phyloP scores from a whole-genome alignment of 2,113 vertebrate species.

The Rhynchomys soricoides region DNA sequence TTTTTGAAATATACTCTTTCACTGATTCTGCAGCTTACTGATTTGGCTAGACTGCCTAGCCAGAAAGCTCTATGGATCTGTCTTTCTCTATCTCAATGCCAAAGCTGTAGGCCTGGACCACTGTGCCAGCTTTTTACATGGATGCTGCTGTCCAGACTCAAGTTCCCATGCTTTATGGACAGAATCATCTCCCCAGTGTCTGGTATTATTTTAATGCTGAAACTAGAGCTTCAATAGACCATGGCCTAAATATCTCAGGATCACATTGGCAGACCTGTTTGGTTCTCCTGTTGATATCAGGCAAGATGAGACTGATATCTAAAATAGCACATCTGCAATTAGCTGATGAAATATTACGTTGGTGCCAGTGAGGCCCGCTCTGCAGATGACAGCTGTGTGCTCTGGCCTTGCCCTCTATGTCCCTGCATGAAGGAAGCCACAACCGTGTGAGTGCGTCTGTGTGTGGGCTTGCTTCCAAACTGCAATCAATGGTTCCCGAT shows the following conservation, averaged over 20 bases:
- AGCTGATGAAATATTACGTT: slow-evolving; percentile 81
- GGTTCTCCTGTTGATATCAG: not conserved
- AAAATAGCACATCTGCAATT: slow-evolving; percentile 73
- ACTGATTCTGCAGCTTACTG: not conserved
- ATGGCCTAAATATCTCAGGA: not conserved
- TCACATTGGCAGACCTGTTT: not conserved
- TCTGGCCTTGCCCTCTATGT: not conserved
- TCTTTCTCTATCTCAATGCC: too few relatives aligned
- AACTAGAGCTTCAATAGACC: slow-evolving; percentile 38
- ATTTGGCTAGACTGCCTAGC: too few relatives aligned
- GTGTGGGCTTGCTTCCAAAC: not conserved
- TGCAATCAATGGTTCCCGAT: not conserved
- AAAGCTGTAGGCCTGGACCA: too few relatives aligned
- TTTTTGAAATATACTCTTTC: not conserved
- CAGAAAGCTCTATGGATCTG: too few relatives aligned
- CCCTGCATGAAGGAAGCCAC: not conserved
- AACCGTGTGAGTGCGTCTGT: not conserved
- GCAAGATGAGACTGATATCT: not conserved
- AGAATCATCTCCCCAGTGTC: not conserved
- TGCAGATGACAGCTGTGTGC: not conserved
- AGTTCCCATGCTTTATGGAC: not conserved
- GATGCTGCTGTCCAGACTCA: not conserved
- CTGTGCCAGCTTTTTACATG: not conserved
- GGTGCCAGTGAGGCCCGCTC: not conserved
- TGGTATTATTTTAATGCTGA: not conserved